phyloP scores from a whole-genome alignment of 1,140 invertebrate genomes.

The Rhyzopertha dominica region DNA sequence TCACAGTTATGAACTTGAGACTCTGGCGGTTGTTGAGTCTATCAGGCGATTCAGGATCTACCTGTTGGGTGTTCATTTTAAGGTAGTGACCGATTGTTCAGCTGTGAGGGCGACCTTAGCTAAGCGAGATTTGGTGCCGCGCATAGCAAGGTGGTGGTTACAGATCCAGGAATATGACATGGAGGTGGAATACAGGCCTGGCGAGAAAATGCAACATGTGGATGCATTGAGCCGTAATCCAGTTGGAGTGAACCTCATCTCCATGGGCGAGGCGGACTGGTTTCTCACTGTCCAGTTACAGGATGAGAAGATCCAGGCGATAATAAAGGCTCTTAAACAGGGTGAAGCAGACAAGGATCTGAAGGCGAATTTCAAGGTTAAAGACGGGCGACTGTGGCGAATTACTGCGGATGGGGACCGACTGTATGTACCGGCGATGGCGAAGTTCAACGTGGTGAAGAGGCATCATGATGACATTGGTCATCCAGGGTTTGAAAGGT shows the following conservation, averaged over 20 bases:
- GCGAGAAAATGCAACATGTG: slow-evolving; percentile 34
- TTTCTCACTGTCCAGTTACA: too few species aligned
- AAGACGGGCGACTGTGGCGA: slow-evolving; percentile 31
- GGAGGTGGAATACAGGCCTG: slow-evolving; percentile 36
- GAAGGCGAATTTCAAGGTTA: slow-evolving; percentile 29
- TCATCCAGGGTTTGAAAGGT: slow-evolving; percentile 23
- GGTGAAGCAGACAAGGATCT: slow-evolving; percentile 19
- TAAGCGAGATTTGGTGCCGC: slow-evolving; percentile 34
- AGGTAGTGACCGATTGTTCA: slow-evolving; percentile 29
- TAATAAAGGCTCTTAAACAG: too few species aligned
- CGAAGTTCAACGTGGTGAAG: slow-evolving; percentile 12
- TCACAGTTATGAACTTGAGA: slow-evolving; percentile 17
- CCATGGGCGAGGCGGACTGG: too few species aligned
- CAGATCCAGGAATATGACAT: slow-evolving; percentile 35
- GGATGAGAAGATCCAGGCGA: too few species aligned
- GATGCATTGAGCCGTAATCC: slow-evolving; percentile 38
- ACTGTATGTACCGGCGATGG: slow-evolving; percentile 4
- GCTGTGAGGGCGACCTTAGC: slow-evolving; percentile 25
- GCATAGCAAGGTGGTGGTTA: slow-evolving; percentile 41
- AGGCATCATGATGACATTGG: slow-evolving; percentile 31
- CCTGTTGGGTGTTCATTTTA: slow-evolving; percentile 28
- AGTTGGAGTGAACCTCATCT: too few species aligned
- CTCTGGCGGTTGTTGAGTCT: slow-evolving; percentile 19
- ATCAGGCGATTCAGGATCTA: slow-evolving; percentile 29
- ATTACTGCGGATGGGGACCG: slow-evolving; percentile 3